phyloP scores from a whole-genome alignment of 2,888 invertebrate species.

The Eupithecia exiguata region DNA sequence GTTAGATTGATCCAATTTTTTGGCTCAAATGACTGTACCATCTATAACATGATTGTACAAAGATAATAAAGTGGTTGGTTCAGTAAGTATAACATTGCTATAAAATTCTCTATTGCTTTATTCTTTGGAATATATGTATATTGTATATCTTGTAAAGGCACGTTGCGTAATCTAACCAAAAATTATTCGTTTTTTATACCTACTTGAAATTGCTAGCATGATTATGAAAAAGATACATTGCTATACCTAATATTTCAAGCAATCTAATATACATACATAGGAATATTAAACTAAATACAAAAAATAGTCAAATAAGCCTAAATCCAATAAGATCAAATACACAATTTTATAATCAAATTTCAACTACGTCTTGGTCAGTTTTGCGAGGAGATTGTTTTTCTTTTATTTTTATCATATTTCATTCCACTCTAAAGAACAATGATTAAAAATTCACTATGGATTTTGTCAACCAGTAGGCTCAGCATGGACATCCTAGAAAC shows the following conservation, averaged over 20 bases:
- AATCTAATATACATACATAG: conserved; percentile 15
- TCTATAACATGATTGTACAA: too few species aligned
- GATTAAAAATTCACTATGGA: not conserved
- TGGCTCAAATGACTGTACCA: too few species aligned
- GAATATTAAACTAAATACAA: not conserved
- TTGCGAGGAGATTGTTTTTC: conserved; percentile 23
- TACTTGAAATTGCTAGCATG: not conserved
- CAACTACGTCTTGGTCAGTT: conserved; percentile 22
- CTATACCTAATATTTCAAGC: conserved; percentile 9
- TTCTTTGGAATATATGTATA: not conserved
- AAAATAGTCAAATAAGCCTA: not conserved
- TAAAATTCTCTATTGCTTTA: not conserved
- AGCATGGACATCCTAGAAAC: too few species aligned
- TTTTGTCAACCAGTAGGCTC: not conserved
- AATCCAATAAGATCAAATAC: conserved; percentile 15
- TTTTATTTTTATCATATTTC: not conserved
- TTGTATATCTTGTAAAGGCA: conserved; percentile 4
- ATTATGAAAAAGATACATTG: not conserved
- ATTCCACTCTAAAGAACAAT: not conserved
- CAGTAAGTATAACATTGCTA: conserved; percentile 3
- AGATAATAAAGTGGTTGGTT: not conserved
- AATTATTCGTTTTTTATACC: not conserved
- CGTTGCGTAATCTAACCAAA: conserved; percentile 20
- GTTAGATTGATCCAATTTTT: too few species aligned
- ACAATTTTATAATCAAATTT: not conserved